Evolutionary conservation across 2,113 vertebrate species (phyloP).

Genomic region (Misgurnus anguillicaudatus): DNA sequence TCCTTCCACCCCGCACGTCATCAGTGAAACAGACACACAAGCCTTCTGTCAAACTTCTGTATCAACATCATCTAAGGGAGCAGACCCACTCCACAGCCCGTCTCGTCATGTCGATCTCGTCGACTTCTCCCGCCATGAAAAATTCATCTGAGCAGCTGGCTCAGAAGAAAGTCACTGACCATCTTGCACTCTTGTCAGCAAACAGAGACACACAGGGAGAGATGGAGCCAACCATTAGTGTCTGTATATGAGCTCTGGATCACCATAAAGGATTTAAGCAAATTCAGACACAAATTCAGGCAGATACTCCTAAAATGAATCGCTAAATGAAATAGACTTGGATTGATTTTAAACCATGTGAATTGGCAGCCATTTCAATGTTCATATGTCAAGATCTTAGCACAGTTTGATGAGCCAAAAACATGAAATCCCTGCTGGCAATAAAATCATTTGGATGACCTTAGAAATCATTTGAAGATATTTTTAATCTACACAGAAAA

Average conservation of each 20-base stretch:
- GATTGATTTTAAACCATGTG: background rate
- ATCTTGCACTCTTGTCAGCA: slow-evolving; percentile 25
- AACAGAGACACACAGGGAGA: background rate
- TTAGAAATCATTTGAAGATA: background rate
- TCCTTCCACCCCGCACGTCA: background rate
- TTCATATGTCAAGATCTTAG: slow-evolving; percentile 17
- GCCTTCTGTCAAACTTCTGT: slow-evolving; percentile 12
- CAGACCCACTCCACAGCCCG: background rate
- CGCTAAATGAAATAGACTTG: background rate
- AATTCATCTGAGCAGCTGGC: background rate
- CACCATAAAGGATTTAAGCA: too few relatives aligned
- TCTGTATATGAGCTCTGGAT: background rate
- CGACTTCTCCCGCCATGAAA: slow-evolving; percentile 2
- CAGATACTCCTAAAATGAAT: too few relatives aligned
- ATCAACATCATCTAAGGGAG: background rate
- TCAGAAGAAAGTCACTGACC: slow-evolving; percentile 13
- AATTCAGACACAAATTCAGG: too few relatives aligned
- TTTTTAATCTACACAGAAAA: too few relatives aligned
- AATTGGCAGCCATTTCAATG: slow-evolving; percentile 4
- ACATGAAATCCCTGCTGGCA: background rate
- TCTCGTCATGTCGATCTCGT: background rate
- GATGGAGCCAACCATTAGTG: slow-evolving; percentile 11
- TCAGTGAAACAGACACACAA: background rate
- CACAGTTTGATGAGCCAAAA: background rate
- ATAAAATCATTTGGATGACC: background rate